phyloP scores from a whole-genome alignment of 1,140 invertebrate genomes.

The Triops longicaudatus region DNA sequence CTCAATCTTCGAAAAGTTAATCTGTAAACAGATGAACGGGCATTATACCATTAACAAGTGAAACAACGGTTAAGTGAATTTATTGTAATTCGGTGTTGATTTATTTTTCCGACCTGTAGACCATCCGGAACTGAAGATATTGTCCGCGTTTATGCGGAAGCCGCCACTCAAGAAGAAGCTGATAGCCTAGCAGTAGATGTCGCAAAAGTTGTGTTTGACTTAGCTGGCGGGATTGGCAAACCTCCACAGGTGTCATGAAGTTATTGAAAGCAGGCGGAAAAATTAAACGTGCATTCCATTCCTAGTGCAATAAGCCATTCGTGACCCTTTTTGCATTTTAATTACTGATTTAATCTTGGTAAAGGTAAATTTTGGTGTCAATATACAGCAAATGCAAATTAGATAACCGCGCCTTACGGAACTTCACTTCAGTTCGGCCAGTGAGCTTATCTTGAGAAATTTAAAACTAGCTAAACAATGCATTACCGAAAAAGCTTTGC shows the following conservation, averaged over 20 bases:
- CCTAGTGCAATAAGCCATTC: neutral
- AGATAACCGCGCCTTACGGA: no score
- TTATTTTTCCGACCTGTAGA: slow-evolving; percentile 42
- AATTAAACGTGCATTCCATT: neutral
- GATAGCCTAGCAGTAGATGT: slow-evolving; percentile 68
- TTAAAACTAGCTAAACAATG: no score
- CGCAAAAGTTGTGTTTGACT: slow-evolving; percentile 58
- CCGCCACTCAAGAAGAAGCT: slow-evolving; percentile 60
- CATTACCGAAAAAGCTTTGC: no score
- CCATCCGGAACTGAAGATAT: slow-evolving; percentile 97
- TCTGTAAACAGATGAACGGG: neutral
- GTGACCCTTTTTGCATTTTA: neutral
- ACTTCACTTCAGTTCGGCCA: no score
- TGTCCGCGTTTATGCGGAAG: slow-evolving; percentile 92
- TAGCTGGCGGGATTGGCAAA: slow-evolving; percentile 61
- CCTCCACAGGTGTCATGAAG: neutral
- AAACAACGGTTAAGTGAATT: no score
- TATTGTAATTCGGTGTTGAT: neutral
- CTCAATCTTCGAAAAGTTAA: neutral
- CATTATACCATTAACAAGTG: no score
- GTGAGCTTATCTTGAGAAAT: no score
- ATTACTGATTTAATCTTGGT: neutral
- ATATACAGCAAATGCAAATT: neutral
- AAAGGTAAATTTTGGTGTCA: neutral
- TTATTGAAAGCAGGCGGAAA: neutral